Evolutionary conservation across 2,888 invertebrate genomes (phyloP).

Genomic region (Temnothorax unifasciatus): DNA sequence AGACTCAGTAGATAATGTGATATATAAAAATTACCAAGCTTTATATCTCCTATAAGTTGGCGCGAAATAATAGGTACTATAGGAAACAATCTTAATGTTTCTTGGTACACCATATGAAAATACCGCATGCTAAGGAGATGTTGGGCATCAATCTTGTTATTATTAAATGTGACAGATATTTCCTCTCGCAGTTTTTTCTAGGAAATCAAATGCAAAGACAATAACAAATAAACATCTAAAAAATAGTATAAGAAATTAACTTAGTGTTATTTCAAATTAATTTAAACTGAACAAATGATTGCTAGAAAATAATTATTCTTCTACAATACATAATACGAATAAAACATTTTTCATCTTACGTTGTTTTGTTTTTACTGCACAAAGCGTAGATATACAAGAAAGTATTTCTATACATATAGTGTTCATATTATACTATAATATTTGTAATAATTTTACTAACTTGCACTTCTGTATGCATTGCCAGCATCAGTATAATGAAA

Average conservation of each 20-base stretch:
- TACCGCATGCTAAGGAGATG: not conserved
- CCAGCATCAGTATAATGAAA: not conserved
- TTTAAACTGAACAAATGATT: not conserved
- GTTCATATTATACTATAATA: not conserved
- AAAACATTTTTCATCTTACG: not conserved
- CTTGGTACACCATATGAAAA: not conserved
- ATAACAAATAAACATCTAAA: not conserved
- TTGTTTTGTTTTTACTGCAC: not conserved
- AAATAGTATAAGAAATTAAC: not conserved
- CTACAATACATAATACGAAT: not conserved
- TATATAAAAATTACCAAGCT: too few relatives aligned
- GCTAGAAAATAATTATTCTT: not conserved
- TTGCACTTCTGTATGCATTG: constrained; percentile 1
- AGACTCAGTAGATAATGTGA: too few relatives aligned
- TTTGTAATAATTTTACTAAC: constrained; percentile 34
- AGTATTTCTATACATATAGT: not conserved
- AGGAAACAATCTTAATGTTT: constrained; percentile 7
- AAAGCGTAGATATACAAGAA: not conserved
- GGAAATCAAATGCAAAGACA: not conserved
- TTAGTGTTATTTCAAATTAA: not conserved
- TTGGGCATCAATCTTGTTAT: not conserved
- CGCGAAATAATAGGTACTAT: too few relatives aligned
- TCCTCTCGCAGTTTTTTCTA: constrained; percentile 15
- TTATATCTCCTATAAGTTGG: too few relatives aligned
- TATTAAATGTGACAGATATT: not conserved